These are phyloP conservation scores for Fabriciana adippe DNA, from an alignment of 2,888 invertebrate genomes.

Conservation along the genomic window DNA sequence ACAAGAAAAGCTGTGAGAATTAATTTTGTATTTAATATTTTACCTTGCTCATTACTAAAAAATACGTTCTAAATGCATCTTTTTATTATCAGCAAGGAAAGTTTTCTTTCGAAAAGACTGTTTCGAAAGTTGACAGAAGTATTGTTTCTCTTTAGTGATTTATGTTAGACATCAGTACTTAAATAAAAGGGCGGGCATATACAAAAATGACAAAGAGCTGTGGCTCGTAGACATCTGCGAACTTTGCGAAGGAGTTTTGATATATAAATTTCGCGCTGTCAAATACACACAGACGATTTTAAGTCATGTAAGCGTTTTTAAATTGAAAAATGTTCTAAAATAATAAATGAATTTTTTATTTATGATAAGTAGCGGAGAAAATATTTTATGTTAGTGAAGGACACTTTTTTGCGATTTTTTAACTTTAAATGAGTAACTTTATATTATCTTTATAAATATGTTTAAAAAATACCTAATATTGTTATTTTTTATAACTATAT, in stretches of 20 bases:
- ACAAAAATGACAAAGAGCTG: conserved; percentile 10
- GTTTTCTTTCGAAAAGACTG: too few species aligned
- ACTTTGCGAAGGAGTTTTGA: conserved; percentile 6
- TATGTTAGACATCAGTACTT: conserved; percentile 3
- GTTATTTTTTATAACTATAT: too few species aligned
- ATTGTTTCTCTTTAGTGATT: conserved; percentile 1
- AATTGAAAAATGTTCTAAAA: conserved; percentile 5
- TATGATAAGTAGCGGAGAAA: background rate
- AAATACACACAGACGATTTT: conserved; percentile 15
- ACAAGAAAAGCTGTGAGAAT: too few species aligned
- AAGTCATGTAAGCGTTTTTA: conserved; percentile 8
- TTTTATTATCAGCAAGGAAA: too few species aligned
- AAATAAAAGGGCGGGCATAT: conserved; percentile 8
- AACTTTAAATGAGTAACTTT: too few species aligned
- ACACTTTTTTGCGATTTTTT: too few species aligned
- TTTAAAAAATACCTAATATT: too few species aligned
- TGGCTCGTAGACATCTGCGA: conserved; percentile 8
- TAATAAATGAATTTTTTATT: background rate
- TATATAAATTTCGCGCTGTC: conserved; percentile 17
- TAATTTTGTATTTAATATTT: too few species aligned
- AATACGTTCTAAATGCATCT: too few species aligned
- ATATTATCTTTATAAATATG: too few species aligned
- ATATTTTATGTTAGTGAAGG: background rate
- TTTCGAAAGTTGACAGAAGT: background rate
- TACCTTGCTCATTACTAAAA: too few species aligned